Base-by-base conservation (phyloP, 2,113 vertebrate genomes). In the Rhinogobius similis region DNA sequence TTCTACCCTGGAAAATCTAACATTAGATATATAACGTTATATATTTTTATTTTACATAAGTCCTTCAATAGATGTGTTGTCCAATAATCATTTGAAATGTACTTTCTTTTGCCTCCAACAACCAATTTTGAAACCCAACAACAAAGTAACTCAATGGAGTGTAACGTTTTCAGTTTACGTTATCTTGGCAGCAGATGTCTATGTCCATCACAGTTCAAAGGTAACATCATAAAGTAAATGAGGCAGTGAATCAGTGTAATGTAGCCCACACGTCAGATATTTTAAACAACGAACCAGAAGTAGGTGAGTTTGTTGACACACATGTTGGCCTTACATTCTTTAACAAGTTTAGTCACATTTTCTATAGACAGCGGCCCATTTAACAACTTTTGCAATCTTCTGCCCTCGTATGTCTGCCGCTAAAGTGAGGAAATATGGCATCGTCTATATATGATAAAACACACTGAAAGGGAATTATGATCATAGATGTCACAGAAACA, bases 151-250 rank as follows among this genome's bases (percentile, higher is more conserved):
- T 11, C 39, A 6, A 36, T 39, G 10, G 39, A 41, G 2, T 12
- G 12, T 39, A 39, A 1, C 24, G 50, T 53, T 53, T 53, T 53
- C 50, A 13, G 23, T 55, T 13, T 23, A 52, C 23, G 10, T 21
- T 52, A 12, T 26, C 55, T 20, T 2, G 13, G 13, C 14, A 9
- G 29, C 55, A 58, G 55, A 26, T 58, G 26, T 13, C 18, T 20
- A 4, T 38, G 29, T 32, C 18, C 18, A 20, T 61, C 26, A 7
- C 24, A 58, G 58, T 36, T 61, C 58, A 61, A 61, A 61, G 58
- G 58, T 59, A 61, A 36, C 11, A 16, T 21, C 58, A 38, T 61
- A 61, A 61, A 61, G 32, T 36, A n/a, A n/a, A 14, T 58, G 46
- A 5, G 14, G 55, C 12, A 11, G 10, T 21, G 20, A 61, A 36